Percentiles rank a stretch among this genome's conserved stretches.
phyloP scores from a whole-genome alignment of 1,140 invertebrate genomes.

The Mesaphorura yosii region DNA sequence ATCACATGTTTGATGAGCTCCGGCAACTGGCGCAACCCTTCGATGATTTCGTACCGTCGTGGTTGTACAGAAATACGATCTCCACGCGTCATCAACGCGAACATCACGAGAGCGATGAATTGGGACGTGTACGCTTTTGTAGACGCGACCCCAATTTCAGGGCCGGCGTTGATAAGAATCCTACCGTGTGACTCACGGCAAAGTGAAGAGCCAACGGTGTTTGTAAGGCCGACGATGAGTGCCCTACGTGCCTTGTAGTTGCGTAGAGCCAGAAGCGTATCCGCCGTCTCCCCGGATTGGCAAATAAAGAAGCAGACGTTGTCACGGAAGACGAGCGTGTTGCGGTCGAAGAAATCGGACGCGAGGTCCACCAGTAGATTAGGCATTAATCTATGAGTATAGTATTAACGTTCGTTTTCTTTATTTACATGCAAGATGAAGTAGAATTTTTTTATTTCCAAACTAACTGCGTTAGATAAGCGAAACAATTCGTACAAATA shows the following conservation, averaged over 20 bases:
- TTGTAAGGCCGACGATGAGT: constrained; percentile 94
- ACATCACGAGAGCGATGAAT: constrained; percentile 98
- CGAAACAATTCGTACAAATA: too few relatives aligned
- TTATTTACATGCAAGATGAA: too few relatives aligned
- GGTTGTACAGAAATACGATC: constrained; percentile 85
- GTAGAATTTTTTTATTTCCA: too few relatives aligned
- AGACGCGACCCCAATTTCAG: constrained; percentile 98
- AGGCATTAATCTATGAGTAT: too few relatives aligned
- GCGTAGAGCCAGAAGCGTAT: constrained; percentile 84
- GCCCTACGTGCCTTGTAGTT: constrained; percentile 96
- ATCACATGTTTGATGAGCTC: constrained; percentile 74
- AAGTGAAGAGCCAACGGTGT: constrained; percentile 98
- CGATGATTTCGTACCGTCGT: constrained; percentile 77
- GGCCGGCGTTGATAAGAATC: constrained; percentile 98
- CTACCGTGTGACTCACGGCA: constrained; percentile 99
- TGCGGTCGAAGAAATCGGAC: constrained; percentile 94
- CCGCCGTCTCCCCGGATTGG: constrained; percentile 94
- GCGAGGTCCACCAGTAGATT: constrained; percentile 98
- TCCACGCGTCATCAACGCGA: constrained; percentile 94
- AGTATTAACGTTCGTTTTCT: too few relatives aligned
- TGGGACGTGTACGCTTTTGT: constrained; percentile 99
- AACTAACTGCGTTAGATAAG: too few relatives aligned
- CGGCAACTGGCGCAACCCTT: constrained; percentile 73
- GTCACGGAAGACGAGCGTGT: constrained; percentile 96
- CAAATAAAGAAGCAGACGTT: constrained; percentile 99